Base-by-base conservation (phyloP, 2,797 vertebrate genomes). In the Ctenopoma kingsleyae region DNA sequence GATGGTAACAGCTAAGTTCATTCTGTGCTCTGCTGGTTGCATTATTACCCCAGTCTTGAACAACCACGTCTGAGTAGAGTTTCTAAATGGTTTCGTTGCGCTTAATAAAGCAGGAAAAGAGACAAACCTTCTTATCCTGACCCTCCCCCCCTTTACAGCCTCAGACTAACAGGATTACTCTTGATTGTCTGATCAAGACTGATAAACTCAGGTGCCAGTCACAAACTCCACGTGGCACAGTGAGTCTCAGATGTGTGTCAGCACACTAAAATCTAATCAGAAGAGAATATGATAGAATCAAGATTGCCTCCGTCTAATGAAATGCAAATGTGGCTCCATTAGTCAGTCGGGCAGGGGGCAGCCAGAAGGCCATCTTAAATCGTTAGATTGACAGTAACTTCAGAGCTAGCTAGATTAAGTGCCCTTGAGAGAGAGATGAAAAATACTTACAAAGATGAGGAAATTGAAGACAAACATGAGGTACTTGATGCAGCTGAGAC, bases 401-500 rank as follows among this genome's bases (percentile, higher is more conserved):
- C 77, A 73, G 76, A 84, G 78, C 75, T 43, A 16, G 79, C 32
- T 56, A 60, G 66, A 82, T 74, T 55, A 67, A 79, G 71, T 30
- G 65, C 60, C 66, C 73, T 78, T 64, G 55, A 83, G 58, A 68
- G 46, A 72, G 66, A 64, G 65, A 62, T 44, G 67, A 69, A 54
- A 78, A 85, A 85, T 92, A 97, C 97, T 98, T 89, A 99, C 97
- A 86, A 97, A 97, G 80, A 99, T 97, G 85, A 98, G 95, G 92
- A 98, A 97, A 90, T 98, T 98, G 93, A 98, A 97, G 90, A 97
- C 94, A 78, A 98, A 97, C 97, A 98, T 97, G 91, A 98, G 94
- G 80, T 97, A 97, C 89, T 97, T 98, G 93, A 98, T 94, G 91
- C 97, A 97, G 93, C 95, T 97, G 87, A 99, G 93, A 84, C 96